Evolutionary conservation across 2,797 vertebrate species (phyloP).

Genomic region (Mus spretus): DNA sequence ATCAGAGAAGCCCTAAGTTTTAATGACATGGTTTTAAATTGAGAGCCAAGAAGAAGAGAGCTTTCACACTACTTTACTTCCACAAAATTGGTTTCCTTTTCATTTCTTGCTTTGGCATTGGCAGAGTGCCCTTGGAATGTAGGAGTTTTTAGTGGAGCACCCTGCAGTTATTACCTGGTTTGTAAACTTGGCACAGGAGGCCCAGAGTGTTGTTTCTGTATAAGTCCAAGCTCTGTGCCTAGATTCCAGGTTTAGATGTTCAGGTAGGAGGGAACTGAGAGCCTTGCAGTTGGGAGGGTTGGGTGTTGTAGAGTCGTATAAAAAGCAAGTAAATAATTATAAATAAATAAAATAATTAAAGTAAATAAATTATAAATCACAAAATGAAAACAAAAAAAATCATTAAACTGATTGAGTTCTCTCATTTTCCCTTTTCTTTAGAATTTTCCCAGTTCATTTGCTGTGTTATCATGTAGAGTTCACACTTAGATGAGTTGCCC

Average conservation of each 20-base stretch:
- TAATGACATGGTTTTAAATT: slow-evolving; percentile 53
- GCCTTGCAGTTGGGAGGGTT: not conserved
- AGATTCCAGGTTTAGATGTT: not conserved
- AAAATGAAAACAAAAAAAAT: not conserved
- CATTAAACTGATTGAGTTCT: not conserved
- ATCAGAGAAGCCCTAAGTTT: not conserved
- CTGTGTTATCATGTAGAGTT: not conserved
- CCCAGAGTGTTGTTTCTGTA: slow-evolving; percentile 21
- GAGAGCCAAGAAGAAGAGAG: slow-evolving; percentile 16
- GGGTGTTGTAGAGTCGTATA: not conserved
- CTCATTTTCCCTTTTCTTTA: not conserved
- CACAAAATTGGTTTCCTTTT: slow-evolving; percentile 45
- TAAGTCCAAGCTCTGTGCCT: not conserved
- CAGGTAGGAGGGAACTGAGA: not conserved
- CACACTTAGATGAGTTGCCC: not conserved
- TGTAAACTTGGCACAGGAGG: slow-evolving; percentile 9
- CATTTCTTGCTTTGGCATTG: slow-evolving; percentile 26
- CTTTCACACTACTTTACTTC: slow-evolving; percentile 36
- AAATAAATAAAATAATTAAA: not conserved
- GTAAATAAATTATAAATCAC: not conserved
- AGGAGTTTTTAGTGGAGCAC: not conserved
- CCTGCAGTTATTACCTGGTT: slow-evolving; percentile 10
- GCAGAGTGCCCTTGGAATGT: slow-evolving; percentile 42
- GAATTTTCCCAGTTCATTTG: not conserved
- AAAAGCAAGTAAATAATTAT: not conserved